Evolutionary conservation across 2,888 invertebrate species (phyloP).

Genomic region (Ecdyonurus torrentis): DNA sequence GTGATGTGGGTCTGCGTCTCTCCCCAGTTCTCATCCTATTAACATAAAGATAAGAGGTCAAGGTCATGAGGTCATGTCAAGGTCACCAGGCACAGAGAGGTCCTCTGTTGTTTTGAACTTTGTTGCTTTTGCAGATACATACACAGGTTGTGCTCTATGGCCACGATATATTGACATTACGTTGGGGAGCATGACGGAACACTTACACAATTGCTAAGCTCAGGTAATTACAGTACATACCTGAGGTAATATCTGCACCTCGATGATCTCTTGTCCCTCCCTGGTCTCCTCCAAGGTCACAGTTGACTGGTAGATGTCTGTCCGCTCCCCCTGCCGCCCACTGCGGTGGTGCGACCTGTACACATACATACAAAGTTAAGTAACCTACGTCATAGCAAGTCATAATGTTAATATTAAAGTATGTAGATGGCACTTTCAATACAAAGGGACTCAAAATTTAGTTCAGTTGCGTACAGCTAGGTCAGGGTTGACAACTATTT

Average conservation of each 20-base stretch:
- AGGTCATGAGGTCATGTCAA: too few relatives aligned
- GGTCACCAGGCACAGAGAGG: too few relatives aligned
- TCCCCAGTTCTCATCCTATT: constrained; percentile 99
- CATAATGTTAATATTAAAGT: too few relatives aligned
- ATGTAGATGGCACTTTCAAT: too few relatives aligned
- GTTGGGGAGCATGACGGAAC: not conserved
- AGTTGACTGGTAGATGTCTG: constrained; percentile 78
- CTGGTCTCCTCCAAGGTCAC: constrained; percentile 63
- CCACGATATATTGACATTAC: not conserved
- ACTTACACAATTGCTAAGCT: not conserved
- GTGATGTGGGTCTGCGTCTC: constrained; percentile 95
- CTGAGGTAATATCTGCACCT: constrained; percentile 81
- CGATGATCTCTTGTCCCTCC: constrained; percentile 81
- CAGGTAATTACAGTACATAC: constrained; percentile 15
- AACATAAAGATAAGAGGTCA: too few relatives aligned
- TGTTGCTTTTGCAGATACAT: too few relatives aligned
- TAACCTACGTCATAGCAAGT: too few relatives aligned
- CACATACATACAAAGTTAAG: constrained; percentile 16
- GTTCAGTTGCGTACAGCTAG: too few relatives aligned
- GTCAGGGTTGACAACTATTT: too few relatives aligned
- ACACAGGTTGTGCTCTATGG: too few relatives aligned
- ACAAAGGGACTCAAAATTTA: too few relatives aligned
- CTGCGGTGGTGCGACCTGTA: constrained; percentile 34
- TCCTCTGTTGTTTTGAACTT: too few relatives aligned
- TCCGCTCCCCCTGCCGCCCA: constrained; percentile 41